Evolutionary conservation across 2,888 invertebrate species (phyloP), one percentile per base, ranked within the genome.

Genomic region (Orthosia gracilis): DNA sequence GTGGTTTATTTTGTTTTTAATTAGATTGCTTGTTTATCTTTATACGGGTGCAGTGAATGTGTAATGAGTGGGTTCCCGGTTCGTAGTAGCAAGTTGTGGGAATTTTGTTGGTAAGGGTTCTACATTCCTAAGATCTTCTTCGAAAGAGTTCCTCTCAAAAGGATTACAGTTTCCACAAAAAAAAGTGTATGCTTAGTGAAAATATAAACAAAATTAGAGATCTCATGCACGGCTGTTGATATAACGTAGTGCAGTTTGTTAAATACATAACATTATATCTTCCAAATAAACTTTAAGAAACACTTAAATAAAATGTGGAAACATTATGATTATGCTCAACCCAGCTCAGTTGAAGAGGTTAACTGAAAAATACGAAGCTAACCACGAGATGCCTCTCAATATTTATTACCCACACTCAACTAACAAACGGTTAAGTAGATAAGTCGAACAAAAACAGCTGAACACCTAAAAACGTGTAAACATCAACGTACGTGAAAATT

Each of bases 381-480:
- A 58, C 57, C 49, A 40, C 18, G 12, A 52, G 47, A 67, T 50
- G 26, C 55, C 59, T 1, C n/a, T 23, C 21, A 50, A 80, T 65
- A 71, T 69, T 69, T 59, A 62, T 31, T 52, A 61, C 12, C 54
- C 2, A n/a, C 21, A 40, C 23, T 65, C 58, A 49, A 61, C 62
- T 50, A 63, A 77, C 74, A 83, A 76, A 75, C 70, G 64, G 18
- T 68, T 80, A 71, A 61, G 80, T 74, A 73, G 74, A 83, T 87
- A 82, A 72, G 68, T 79, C 61, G 73, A 62, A 78, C 71, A 77
- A 83, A 81, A 82, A 77, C 82, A 81, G 69, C 55, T 67, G 77
- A 86, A 83, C 87, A 88, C 89, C 91, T 91, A 92, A 92, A 93
- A 91, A 92, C 90, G 87, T 92, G 92, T 93, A 92, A 94, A 93